A percentile compares a stretch with the other conserved stretches of the same genome.
These are phyloP conservation scores for Drosophila lacteicornis DNA, from an alignment of 1,140 invertebrate genomes.

Conservation along the genomic window DNA sequence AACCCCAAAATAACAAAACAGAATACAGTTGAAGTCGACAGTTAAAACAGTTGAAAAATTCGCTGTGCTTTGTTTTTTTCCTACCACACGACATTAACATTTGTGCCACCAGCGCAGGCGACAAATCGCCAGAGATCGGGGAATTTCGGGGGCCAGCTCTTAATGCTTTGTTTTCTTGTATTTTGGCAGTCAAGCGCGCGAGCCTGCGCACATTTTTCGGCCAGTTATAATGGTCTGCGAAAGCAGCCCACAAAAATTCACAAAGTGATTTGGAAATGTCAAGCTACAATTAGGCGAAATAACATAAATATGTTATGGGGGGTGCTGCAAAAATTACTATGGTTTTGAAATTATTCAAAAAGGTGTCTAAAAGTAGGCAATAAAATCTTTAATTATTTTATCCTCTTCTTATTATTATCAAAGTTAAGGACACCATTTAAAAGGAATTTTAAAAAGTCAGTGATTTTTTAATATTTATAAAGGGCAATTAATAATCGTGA, in stretches of 20 bases:
- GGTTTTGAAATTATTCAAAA: no score
- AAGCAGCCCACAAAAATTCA: constrained; percentile 12
- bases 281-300: neutral
- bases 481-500: no score
- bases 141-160: constrained; percentile 7
- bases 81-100: constrained; percentile 67
- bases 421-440: no score
- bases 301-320: neutral
- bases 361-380: no score
- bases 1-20: constrained; percentile 31
- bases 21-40: constrained; percentile 52
- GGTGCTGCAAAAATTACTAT: no score
- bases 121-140: constrained; percentile 21
- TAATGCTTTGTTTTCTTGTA: constrained; percentile 37
- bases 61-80: constrained; percentile 28
- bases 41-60: constrained; percentile 51
- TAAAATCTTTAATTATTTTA: no score
- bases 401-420: no score
- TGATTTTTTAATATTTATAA: no score
- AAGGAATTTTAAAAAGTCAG: no score
- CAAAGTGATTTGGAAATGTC: neutral
- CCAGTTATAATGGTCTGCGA: constrained; percentile 1
- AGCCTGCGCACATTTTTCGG: constrained; percentile 22
- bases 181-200: constrained; percentile 44
- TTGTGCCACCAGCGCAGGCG: constrained; percentile 65